Conservation (phyloP, 1,140 invertebrate species). For the Monomorium pharaonis region DNA sequence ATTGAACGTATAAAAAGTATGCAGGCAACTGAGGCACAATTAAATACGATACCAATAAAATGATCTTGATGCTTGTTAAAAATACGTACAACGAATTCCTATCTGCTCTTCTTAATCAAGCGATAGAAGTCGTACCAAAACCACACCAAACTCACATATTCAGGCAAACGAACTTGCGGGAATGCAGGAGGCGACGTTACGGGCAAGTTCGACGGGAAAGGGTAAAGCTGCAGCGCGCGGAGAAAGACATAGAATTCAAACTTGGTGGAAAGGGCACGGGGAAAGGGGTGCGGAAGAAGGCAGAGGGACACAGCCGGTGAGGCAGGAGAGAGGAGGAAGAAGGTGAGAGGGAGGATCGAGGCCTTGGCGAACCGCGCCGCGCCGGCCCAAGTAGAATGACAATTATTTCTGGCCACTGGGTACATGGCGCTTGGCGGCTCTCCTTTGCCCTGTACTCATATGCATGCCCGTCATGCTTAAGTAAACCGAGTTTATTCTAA, state of each 20-base stretch:
- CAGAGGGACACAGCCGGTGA: background rate
- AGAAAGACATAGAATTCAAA: background rate
- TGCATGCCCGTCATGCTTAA: conserved; percentile 82
- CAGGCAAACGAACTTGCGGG: background rate
- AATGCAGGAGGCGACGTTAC: background rate
- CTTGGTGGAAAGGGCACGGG: background rate
- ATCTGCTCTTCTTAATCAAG: background rate
- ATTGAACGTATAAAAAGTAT: background rate
- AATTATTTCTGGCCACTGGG: conserved; percentile 82
- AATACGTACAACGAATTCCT: background rate
- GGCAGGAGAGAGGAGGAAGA: background rate
- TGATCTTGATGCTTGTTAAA: background rate
- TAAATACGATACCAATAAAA: background rate
- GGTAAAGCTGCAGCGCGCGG: background rate
- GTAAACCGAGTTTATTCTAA: conserved; percentile 82
- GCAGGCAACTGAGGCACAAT: background rate
- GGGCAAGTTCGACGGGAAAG: background rate
- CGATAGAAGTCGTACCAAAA: background rate
- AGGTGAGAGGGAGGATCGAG: conserved; percentile 49
- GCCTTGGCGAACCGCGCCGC: conserved; percentile 63
- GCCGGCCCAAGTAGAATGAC: conserved; percentile 78
- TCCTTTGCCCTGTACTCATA: conserved; percentile 79
- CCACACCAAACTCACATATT: background rate
- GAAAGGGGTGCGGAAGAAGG: background rate
- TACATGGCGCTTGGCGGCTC: conserved; percentile 81